Evolutionary conservation across 2,888 invertebrate species (phyloP), one percentile per base, ranked within the genome.

Genomic region (Drosophila mercatorum): DNA sequence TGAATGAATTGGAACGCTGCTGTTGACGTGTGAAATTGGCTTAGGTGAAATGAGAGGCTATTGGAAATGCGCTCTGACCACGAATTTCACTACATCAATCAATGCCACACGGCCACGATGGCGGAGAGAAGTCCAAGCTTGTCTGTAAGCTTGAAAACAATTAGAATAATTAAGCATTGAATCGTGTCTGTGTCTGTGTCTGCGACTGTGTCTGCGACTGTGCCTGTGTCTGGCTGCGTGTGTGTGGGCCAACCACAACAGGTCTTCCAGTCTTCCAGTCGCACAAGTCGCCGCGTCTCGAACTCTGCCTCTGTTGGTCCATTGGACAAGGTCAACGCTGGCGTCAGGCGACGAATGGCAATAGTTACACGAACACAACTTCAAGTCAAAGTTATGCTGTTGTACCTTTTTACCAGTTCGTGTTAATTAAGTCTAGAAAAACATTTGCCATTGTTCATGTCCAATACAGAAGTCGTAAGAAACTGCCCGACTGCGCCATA

Each of bases 101-200:
- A 81, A 70, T 86, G 86, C 76, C 81, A 85, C 86, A 80, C 49
- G 36, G 59, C 47, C 63, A 40, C 43, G 38, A 12, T 12, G 51
- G 17, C 14, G 31, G 53, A 43, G 17, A 43, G 51, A 72, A 65
- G 49, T 28, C 58, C 43, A 52, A 62, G 53, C 44, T 28, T 22
- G 47, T 57, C 55, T 58, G 57, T 46, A 44, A 77, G 66, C 72
- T 68, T 75, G 66, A 69, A 75, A 76, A 64, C 80, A 86, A 81
- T 81, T 86, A 83, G 81, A 81, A 86, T 86, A 86, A 81, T 86
- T 83, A 86, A 83, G 62, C 67, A 57, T 59, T 55, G 52, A 51
- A 26, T 46, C 17, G 51, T 59, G 55, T 49, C 49, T 49, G n/a
- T 31, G 2, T 11, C 10, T 46, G 5, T 46, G 1, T 46, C 5